A percentile compares a stretch with the other conserved stretches of the same genome.
These are phyloP conservation scores for Drosophila ustulata DNA, from an alignment of 2,888 invertebrate species.

Conservation along the genomic window DNA sequence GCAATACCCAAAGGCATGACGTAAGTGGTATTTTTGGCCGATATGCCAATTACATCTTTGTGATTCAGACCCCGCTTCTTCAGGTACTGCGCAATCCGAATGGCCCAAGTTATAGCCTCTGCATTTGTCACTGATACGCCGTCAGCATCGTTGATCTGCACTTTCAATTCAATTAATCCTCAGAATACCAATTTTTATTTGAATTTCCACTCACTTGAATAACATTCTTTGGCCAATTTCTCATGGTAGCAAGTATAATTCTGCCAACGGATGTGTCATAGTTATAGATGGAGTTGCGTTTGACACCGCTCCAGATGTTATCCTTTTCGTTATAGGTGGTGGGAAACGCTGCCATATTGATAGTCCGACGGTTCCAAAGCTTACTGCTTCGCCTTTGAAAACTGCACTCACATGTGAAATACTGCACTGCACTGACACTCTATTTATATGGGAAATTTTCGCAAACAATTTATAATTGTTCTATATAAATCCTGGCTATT, in stretches of 20 bases:
- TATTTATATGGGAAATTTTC: constrained; percentile 55
- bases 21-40: constrained; percentile 72
- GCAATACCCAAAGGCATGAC: constrained; percentile 76
- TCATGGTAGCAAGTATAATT: constrained; percentile 65
- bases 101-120: constrained; percentile 67
- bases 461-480: constrained; percentile 12
- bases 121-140: constrained; percentile 67
- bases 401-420: constrained; percentile 18
- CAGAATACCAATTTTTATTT: neutral
- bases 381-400: constrained; percentile 2
- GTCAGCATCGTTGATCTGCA: constrained; percentile 70
- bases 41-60: constrained; percentile 76
- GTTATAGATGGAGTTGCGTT: constrained; percentile 53
- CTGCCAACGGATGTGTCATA: constrained; percentile 65
- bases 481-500: constrained; percentile 30
- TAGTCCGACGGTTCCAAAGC: neutral
- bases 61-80: constrained; percentile 69
- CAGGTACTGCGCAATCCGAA: constrained; percentile 74
- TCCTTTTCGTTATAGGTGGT: constrained; percentile 64
- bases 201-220: constrained; percentile 56
- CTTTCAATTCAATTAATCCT: neutral
- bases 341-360: constrained; percentile 54
- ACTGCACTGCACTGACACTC: neutral
- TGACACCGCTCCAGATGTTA: constrained; percentile 65
- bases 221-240: constrained; percentile 71